Evolutionary conservation across 2,113 vertebrate species (phyloP).

Genomic region (Vicugna pacos): DNA sequence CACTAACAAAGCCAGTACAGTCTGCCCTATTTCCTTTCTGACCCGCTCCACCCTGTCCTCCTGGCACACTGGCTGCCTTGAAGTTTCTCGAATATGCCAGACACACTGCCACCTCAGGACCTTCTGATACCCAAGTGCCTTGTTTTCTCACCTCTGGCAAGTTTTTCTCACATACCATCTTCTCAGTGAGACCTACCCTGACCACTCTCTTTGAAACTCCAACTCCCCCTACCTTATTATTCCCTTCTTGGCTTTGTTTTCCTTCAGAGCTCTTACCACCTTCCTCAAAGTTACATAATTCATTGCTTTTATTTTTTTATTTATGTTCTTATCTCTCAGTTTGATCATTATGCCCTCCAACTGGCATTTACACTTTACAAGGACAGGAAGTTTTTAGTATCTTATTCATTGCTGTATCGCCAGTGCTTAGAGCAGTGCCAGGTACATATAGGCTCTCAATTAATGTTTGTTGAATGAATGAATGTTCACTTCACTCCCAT

Average conservation of each 20-base stretch:
- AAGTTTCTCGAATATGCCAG: background rate
- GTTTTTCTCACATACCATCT: background rate
- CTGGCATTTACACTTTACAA: background rate
- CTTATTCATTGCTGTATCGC: background rate
- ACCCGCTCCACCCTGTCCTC: background rate
- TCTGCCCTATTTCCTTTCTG: background rate
- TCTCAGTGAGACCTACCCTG: background rate
- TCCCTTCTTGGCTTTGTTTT: background rate
- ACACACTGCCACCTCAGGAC: background rate
- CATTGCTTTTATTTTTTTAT: background rate
- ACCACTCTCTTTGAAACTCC: background rate
- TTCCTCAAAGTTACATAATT: background rate
- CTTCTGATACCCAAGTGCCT: background rate
- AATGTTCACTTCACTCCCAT: background rate
- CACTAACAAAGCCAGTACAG: background rate
- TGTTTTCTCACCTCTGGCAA: background rate
- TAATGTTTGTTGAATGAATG: background rate
- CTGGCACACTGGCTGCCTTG: background rate
- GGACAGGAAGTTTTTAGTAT: background rate
- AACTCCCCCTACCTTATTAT: background rate
- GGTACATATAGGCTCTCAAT: background rate
- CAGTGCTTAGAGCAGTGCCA: background rate
- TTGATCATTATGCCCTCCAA: background rate
- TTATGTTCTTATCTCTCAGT: background rate
- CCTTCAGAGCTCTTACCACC: background rate